These are phyloP conservation scores for Cryptoleucopteryx plumbea DNA, from an alignment of 2,113 vertebrate genomes.

Conservation along the genomic window DNA sequence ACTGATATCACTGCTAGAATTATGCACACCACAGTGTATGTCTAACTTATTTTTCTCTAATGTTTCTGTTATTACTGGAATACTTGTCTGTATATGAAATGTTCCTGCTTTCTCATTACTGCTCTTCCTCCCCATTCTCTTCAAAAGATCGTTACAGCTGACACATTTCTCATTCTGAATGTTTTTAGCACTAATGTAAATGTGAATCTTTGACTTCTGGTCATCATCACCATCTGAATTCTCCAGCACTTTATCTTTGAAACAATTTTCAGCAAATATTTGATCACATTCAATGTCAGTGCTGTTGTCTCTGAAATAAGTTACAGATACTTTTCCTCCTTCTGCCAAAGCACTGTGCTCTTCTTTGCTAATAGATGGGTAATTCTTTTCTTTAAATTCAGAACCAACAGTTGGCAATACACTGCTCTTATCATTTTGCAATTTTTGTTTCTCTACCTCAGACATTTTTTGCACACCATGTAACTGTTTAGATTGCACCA, in stretches of 20 bases:
- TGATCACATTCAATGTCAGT: neutral
- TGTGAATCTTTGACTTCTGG: neutral
- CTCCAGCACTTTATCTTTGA: neutral
- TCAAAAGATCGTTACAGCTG: neutral
- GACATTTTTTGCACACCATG: neutral
- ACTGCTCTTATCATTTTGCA: neutral
- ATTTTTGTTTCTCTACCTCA: neutral
- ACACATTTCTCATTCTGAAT: neutral
- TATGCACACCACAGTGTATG: neutral
- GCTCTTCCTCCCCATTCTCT: neutral
- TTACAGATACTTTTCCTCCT: neutral
- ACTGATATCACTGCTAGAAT: neutral
- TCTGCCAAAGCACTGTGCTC: neutral
- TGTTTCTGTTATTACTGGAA: neutral
- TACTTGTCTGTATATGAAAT: neutral
- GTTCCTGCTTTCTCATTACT: neutral
- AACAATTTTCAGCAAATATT: neutral
- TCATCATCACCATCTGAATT: neutral
- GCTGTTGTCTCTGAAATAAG: neutral
- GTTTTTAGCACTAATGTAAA: neutral
- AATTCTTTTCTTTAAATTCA: neutral
- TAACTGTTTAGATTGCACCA: neutral
- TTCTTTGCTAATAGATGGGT: neutral
- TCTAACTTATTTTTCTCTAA: neutral
- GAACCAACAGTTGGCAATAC: neutral